Evolutionary conservation across 2,113 vertebrate species (phyloP).

Genomic region (Toxostoma redivivum): DNA sequence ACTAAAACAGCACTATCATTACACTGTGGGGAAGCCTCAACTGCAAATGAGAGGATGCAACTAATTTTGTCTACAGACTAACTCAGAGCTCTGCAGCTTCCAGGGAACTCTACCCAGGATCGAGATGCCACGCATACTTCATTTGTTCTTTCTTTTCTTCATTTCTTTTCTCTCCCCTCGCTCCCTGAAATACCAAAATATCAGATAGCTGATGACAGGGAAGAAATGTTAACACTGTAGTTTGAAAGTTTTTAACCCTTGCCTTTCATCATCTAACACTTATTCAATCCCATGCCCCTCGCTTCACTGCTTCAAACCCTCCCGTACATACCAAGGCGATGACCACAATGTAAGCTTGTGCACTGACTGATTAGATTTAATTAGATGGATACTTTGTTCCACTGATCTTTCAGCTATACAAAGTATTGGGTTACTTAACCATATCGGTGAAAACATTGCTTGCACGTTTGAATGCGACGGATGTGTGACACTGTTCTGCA

Average conservation of each 20-base stretch:
- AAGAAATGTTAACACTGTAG: conserved; percentile 62
- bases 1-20: background rate
- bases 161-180: background rate
- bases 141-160: conserved; percentile 29
- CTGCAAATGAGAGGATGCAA: background rate
- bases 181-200: conserved; percentile 32
- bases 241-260: conserved; percentile 64
- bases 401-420: conserved; percentile 63
- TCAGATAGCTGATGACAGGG: conserved; percentile 62
- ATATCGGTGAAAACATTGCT: conserved; percentile 48
- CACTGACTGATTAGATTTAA: conserved; percentile 68
- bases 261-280: conserved; percentile 56
- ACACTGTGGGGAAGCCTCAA: background rate
- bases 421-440: conserved; percentile 61
- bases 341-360: conserved; percentile 62
- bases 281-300: conserved; percentile 34
- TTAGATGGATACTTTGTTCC: conserved; percentile 67
- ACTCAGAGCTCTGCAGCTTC: background rate
- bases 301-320: conserved; percentile 47
- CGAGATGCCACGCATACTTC: conserved; percentile 33
- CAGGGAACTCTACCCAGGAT: background rate
- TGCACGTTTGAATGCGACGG: background rate
- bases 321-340: conserved; percentile 64
- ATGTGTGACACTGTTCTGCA: background rate
- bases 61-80: background rate